These are phyloP conservation scores for Drosophila baimaii DNA, from an alignment of 1,140 invertebrate species.

Conservation along the genomic window DNA sequence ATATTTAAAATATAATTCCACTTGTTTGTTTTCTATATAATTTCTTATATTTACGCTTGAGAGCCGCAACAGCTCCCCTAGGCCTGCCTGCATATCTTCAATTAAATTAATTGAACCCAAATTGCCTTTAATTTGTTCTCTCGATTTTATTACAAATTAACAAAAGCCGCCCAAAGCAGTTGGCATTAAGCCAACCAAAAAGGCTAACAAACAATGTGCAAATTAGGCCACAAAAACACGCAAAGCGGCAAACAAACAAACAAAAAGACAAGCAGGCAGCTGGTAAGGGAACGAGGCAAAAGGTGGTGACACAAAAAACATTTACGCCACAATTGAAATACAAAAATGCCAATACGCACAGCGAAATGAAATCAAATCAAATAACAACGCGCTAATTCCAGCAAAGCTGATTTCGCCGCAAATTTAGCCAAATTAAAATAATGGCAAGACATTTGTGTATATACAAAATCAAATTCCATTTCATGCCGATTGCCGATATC, in stretches of 20 bases:
- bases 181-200: conserved; percentile 35
- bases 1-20: too few species aligned
- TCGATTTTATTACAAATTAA: conserved; percentile 41
- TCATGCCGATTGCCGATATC: conserved; percentile 71
- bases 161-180: conserved; percentile 38
- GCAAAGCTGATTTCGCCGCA: conserved; percentile 69
- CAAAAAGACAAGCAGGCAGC: background rate
- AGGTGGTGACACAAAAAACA: conserved; percentile 22
- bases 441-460: conserved; percentile 67
- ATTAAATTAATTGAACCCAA: conserved; percentile 8
- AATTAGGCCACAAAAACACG: conserved; percentile 41
- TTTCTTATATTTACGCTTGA: too few species aligned
- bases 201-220: conserved; percentile 47
- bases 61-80: background rate
- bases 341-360: conserved; percentile 3
- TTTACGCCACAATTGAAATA: conserved; percentile 11
- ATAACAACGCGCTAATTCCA: conserved; percentile 59
- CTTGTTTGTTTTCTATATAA: too few species aligned
- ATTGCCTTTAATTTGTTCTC: conserved; percentile 40
- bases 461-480: conserved; percentile 52
- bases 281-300: background rate
- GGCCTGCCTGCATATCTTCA: background rate
- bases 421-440: conserved; percentile 71
- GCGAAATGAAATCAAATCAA: conserved; percentile 57
- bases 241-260: conserved; percentile 13